These are phyloP conservation scores for Carassius gibelio DNA, from an alignment of 2,113 vertebrate species.

Conservation along the genomic window DNA sequence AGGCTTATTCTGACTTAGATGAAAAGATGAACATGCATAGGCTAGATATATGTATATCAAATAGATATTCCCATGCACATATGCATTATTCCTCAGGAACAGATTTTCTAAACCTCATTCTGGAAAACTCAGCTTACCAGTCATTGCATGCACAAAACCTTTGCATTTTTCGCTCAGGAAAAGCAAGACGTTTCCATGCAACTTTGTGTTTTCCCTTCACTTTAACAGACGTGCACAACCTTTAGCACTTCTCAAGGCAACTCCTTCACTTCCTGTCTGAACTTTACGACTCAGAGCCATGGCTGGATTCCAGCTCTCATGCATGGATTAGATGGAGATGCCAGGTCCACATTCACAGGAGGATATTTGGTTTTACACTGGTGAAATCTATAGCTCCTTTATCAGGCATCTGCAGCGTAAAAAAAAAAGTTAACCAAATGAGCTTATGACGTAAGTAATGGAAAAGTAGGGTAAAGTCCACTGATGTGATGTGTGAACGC, in stretches of 20 bases:
- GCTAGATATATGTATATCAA: neutral
- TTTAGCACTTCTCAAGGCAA: neutral
- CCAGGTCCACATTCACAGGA: neutral
- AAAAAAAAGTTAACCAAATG: neutral
- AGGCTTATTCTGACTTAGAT: neutral
- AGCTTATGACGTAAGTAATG: slow-evolving; percentile 22
- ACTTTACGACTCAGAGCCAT: neutral
- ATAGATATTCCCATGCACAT: neutral
- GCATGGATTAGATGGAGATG: neutral
- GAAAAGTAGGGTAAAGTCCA: slow-evolving; percentile 18
- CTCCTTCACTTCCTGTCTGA: slow-evolving; percentile 10
- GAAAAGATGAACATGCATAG: neutral
- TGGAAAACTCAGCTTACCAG: neutral
- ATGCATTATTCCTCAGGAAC: neutral
- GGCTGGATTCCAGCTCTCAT: slow-evolving; percentile 2
- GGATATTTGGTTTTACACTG: neutral
- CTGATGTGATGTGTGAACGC: neutral
- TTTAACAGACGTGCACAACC: neutral
- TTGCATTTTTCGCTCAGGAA: neutral
- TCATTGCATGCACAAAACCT: neutral
- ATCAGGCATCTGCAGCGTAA: neutral
- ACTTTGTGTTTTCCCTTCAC: neutral
- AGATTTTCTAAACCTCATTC: neutral
- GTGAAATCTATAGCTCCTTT: slow-evolving; percentile 9
- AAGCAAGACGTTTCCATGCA: neutral